Conservation (phyloP, 2,113 vertebrate species). For the Tachycineta bicolor region DNA sequence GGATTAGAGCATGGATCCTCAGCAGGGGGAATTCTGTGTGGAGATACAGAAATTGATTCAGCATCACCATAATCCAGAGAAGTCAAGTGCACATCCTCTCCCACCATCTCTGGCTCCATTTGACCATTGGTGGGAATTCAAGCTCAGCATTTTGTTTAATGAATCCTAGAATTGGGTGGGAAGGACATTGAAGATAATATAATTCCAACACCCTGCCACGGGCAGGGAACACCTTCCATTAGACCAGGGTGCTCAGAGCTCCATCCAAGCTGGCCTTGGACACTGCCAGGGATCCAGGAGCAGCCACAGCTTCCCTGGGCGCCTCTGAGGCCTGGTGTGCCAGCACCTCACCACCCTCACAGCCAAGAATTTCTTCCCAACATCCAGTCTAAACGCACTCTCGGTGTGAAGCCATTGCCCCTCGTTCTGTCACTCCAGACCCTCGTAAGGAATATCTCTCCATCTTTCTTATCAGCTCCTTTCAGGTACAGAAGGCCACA, state of each 20-base stretch:
- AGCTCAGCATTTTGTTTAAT: not conserved
- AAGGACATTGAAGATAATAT: not conserved
- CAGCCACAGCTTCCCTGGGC: not conserved
- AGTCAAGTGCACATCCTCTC: not conserved
- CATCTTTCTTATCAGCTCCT: not conserved
- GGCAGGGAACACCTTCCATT: not conserved
- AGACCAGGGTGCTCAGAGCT: not conserved
- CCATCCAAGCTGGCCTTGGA: not conserved
- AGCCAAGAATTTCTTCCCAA: not conserved
- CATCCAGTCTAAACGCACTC: not conserved
- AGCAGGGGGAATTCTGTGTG: not conserved
- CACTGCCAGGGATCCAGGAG: not conserved
- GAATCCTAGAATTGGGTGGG: not conserved
- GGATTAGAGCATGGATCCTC: not conserved
- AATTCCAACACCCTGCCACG: not conserved
- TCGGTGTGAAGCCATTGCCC: not conserved
- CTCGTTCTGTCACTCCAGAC: not conserved
- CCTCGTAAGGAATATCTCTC: not conserved
- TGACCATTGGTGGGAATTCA: not conserved
- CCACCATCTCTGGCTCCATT: not conserved
- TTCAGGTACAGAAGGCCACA: not conserved
- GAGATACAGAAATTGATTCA: accelerated
- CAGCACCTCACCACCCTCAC: not conserved
- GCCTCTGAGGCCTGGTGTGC: not conserved
- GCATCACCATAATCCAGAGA: not conserved